Evolutionary conservation across 2,888 invertebrate species (phyloP).

Genomic region (Watsonalla binaria): DNA sequence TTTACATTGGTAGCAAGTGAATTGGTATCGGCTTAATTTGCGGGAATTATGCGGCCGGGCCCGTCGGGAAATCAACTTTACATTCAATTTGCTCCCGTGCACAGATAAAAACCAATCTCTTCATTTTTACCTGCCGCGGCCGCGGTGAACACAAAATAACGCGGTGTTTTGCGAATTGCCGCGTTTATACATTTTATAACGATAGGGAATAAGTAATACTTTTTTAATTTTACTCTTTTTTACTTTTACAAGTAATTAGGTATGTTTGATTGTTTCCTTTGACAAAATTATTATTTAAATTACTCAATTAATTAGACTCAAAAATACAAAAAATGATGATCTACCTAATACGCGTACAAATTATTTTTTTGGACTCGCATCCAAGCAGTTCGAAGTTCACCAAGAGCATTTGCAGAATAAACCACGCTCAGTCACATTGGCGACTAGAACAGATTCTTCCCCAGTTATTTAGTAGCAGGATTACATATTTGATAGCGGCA

Average conservation of each 20-base stretch:
- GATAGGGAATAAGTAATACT: neutral
- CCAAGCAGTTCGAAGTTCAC: no score
- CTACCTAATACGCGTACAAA: no score
- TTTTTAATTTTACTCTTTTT: neutral
- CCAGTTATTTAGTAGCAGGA: conserved; percentile 7
- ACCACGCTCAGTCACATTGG: no score
- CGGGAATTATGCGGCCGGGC: conserved; percentile 63
- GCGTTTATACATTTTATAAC: neutral
- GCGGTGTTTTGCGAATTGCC: neutral
- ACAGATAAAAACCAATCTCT: conserved; percentile 74
- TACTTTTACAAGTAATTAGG: no score
- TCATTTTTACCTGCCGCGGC: conserved; percentile 47
- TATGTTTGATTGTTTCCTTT: no score
- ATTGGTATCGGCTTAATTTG: conserved; percentile 72
- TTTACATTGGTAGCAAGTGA: conserved; percentile 70
- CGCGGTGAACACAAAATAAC: neutral
- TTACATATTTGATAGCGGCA: conserved; percentile 53
- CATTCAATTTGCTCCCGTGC: conserved; percentile 71
- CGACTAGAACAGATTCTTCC: neutral
- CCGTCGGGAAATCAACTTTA: conserved; percentile 77
- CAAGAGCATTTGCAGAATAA: no score
- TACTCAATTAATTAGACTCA: no score
- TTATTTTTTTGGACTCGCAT: no score
- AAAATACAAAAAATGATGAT: no score
- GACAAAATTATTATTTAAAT: no score